A percentile compares a stretch with the other conserved stretches of the same genome.
These are phyloP conservation scores for Apus apus DNA, from an alignment of 2,113 vertebrate species.

Conservation along the genomic window DNA sequence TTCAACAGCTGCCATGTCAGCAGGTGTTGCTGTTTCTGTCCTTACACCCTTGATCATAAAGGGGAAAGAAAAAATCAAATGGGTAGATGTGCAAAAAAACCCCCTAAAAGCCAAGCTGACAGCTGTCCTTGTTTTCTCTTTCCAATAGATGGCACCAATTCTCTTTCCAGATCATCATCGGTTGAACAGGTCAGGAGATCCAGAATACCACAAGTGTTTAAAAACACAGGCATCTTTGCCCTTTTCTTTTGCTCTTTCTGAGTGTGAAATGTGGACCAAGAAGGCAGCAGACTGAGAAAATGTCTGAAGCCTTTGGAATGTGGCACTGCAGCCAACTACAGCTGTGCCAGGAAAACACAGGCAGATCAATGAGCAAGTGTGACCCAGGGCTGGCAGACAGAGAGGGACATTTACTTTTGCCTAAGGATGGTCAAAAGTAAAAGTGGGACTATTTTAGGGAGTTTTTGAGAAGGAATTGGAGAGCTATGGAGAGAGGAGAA, in stretches of 20 bases:
- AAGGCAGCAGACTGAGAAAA: constrained; percentile 31
- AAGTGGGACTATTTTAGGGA: background rate
- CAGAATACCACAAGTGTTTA: background rate
- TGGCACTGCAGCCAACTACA: constrained; percentile 31
- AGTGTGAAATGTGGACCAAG: constrained; percentile 41
- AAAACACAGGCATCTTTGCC: constrained; percentile 18
- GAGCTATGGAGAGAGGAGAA: background rate
- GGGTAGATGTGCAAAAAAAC: background rate
- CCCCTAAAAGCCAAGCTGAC: background rate
- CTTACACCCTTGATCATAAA: background rate
- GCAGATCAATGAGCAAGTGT: background rate
- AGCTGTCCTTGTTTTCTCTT: background rate
- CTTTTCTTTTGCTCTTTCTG: constrained; percentile 40
- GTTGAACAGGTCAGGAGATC: background rate
- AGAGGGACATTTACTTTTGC: background rate
- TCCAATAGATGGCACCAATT: constrained; percentile 61
- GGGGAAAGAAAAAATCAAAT: background rate
- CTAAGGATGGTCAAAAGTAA: background rate
- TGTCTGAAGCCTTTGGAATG: constrained; percentile 54
- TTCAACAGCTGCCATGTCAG: background rate
- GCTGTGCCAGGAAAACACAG: background rate
- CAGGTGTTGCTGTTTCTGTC: background rate
- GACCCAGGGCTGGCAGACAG: background rate
- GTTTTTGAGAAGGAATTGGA: background rate
- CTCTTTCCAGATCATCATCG: background rate